Percentiles rank a stretch among this genome's conserved stretches.
phyloP scores from a whole-genome alignment of 2,113 vertebrate genomes.

The Cephalopholis sonnerati region DNA sequence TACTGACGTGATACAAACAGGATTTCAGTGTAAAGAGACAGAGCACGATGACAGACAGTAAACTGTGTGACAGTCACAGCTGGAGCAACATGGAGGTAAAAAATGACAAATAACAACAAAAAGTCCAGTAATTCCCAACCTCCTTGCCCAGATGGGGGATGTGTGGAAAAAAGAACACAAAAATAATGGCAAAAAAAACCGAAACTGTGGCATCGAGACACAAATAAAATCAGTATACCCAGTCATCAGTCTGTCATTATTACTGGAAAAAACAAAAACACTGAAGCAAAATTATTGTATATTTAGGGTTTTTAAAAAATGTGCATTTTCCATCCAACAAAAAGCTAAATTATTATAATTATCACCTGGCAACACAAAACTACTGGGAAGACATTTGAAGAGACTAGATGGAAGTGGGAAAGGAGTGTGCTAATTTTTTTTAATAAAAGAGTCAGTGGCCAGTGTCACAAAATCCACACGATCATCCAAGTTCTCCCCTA shows the following conservation, averaged over 20 bases:
- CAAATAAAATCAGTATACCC: too few relatives aligned
- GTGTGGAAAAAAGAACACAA: too few relatives aligned
- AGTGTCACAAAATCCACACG: background rate
- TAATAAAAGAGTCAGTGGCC: too few relatives aligned
- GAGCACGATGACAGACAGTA: background rate
- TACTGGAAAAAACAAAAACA: too few relatives aligned
- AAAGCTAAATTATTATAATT: background rate
- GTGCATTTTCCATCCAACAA: background rate
- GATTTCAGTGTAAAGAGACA: background rate
- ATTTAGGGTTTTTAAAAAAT: too few relatives aligned
- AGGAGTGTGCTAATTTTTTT: too few relatives aligned
- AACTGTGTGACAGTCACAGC: constrained; percentile 14
- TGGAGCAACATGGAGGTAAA: background rate
- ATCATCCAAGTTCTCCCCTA: too few relatives aligned
- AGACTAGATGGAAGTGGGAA: too few relatives aligned
- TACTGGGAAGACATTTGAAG: background rate
- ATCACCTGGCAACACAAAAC: background rate
- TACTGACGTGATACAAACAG: constrained; percentile 19
- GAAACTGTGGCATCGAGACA: too few relatives aligned
- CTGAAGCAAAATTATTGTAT: too few relatives aligned
- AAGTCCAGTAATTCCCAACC: background rate
- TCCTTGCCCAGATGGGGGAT: background rate
- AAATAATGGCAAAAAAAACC: too few relatives aligned
- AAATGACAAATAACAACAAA: background rate
- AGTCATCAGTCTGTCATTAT: too few relatives aligned